These are phyloP conservation scores for Rhaphigaster nebulosa DNA, from an alignment of 2,888 invertebrate species.

Conservation along the genomic window DNA sequence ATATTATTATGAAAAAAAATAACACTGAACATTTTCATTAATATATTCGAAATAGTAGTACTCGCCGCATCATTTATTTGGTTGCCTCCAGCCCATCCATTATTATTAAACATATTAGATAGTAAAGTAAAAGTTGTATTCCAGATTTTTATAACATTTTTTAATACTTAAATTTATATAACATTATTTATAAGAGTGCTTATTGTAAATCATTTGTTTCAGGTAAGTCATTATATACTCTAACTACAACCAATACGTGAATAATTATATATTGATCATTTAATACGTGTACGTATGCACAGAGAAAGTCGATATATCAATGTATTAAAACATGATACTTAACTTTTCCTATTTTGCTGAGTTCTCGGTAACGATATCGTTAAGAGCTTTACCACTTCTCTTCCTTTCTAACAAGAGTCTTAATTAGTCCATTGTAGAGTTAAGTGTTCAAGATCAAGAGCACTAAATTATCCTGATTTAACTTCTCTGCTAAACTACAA, in stretches of 20 bases:
- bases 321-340: neutral
- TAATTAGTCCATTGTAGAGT: constrained; percentile 27
- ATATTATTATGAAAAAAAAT: too few relatives aligned
- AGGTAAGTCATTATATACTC: neutral
- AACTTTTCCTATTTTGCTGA: neutral
- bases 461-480: constrained; percentile 38
- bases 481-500: neutral
- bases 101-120: too few relatives aligned
- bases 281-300: neutral
- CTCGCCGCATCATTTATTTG: too few relatives aligned
- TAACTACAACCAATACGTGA: neutral
- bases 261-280: neutral
- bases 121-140: too few relatives aligned
- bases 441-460: constrained; percentile 5
- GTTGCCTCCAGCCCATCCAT: too few relatives aligned
- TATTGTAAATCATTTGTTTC: neutral
- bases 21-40: too few relatives aligned
- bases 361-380: neutral
- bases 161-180: too few relatives aligned
- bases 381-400: neutral
- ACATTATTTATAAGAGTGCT: too few relatives aligned
- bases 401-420: neutral
- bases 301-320: neutral
- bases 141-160: too few relatives aligned
- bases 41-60: too few relatives aligned